Percentiles rank a stretch among this genome's conserved stretches.
These are phyloP conservation scores for Parelbella ahira DNA, from an alignment of 2,888 invertebrate species.

Conservation along the genomic window DNA sequence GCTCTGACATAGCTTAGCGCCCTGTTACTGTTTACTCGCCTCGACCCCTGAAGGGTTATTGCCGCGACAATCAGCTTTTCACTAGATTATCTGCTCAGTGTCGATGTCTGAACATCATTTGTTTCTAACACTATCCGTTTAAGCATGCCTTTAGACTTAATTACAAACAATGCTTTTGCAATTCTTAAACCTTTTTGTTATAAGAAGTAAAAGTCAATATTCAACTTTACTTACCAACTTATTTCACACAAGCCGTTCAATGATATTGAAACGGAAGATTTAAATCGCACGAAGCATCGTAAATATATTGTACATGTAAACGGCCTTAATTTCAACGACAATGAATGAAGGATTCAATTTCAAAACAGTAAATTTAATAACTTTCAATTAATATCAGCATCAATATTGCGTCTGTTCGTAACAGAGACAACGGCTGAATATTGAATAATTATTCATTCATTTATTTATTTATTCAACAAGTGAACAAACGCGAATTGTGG, in stretches of 20 bases:
- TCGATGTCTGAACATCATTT: conserved; percentile 21
- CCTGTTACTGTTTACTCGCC: conserved; percentile 45
- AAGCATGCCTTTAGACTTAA: too few relatives aligned
- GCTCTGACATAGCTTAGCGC: conserved; percentile 43
- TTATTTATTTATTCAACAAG: conserved; percentile 27
- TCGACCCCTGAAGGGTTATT: conserved; percentile 36
- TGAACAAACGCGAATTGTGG: conserved; percentile 9
- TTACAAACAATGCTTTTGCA: too few relatives aligned
- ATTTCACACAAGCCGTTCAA: conserved; percentile 4
- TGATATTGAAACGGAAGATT: conserved; percentile 15
- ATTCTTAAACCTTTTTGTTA: too few relatives aligned
- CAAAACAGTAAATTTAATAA: conserved; percentile 27
- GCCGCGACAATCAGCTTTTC: conserved; percentile 27
- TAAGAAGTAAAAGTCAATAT: too few relatives aligned
- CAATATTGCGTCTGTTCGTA: too few relatives aligned
- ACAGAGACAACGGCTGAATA: too few relatives aligned
- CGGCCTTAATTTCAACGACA: conserved; percentile 21
- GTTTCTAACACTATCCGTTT: conserved; percentile 6
- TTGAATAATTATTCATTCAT: too few relatives aligned
- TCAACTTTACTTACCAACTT: too few relatives aligned
- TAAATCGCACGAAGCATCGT: conserved; percentile 16
- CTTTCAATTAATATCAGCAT: too few relatives aligned
- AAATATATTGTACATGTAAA: conserved; percentile 24
- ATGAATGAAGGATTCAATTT: conserved; percentile 28
- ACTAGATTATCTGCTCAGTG: conserved; percentile 21